Base-by-base conservation (phyloP, 2,888 invertebrate genomes). In the Ormia ochracea region DNA sequence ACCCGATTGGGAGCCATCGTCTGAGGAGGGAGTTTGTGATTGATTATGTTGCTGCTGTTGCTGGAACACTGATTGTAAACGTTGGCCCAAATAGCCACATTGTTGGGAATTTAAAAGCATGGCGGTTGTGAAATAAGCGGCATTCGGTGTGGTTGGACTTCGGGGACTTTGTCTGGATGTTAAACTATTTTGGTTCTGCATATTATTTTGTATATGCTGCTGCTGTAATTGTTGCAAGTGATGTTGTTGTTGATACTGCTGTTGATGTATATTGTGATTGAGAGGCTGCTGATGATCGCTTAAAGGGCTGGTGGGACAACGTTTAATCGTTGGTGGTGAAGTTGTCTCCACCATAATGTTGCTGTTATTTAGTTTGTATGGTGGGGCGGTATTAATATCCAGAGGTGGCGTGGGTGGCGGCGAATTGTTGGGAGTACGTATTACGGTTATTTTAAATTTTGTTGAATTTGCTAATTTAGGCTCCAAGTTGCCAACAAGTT, bases 61-160 rank as follows among this genome's bases (percentile, higher is more conserved):
- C 6, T 86, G 90, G 43, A 89, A 87, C 28, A 89, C 90, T 75
- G 89, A 89, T 82, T 89, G 89, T 61, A 90, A 66, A 4, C 90
- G 86, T 81, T 90, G 90, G 3, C 89, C 90, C 63, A 90, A 82
- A 80, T 89, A 90, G 41, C 88, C 88, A 81, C 90, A 90, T 78
- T 88, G 88, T 82, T 89, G 89, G 12, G 88, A 89, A 76, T 90
- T 89, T 31, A 90, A 84, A 52, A 90, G 82, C 90, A 90, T 90
- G 79, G 90, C 90, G 33, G 90, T 89, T 70, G 90, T 90, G 43
- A 90, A 81, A 78, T 90, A 90, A 63, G 85, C 87, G 17, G 88
- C 86, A 81, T 85, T 87, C 61, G 84, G 81, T 10, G 83, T 82
- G 5, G 84, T 82, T 9, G 84, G 83, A 43, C 66, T 73, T 12